These are phyloP conservation scores for Cariama cristata DNA, from an alignment of 2,113 vertebrate species.

Conservation along the genomic window DNA sequence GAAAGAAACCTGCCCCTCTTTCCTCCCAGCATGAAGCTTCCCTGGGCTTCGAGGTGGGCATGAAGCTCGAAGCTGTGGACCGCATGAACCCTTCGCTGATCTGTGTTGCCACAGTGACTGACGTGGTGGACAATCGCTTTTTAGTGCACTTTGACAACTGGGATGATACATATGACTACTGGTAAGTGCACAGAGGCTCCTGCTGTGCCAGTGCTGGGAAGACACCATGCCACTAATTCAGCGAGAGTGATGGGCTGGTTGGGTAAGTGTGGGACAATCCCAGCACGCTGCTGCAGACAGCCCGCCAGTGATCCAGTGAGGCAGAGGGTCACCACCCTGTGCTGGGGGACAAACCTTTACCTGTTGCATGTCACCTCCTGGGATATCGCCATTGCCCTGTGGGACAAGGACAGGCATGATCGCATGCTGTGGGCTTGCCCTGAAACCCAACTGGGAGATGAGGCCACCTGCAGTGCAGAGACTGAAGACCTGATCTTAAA, in stretches of 20 bases:
- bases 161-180: slow-evolving; percentile 99
- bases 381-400: not conserved
- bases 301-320: not conserved
- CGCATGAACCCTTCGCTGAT: slow-evolving; percentile 98
- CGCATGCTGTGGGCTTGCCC: not conserved
- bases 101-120: slow-evolving; percentile 96
- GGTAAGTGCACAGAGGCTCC: slow-evolving; percentile 76
- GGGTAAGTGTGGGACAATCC: not conserved
- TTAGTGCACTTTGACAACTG: slow-evolving; percentile 99
- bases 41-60: slow-evolving; percentile 89
- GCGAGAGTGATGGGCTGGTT: not conserved
- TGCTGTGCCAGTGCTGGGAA: not conserved
- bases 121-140: slow-evolving; percentile 90
- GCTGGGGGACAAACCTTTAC: not conserved
- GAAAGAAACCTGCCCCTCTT: not conserved
- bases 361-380: not conserved
- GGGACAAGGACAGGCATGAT: not conserved
- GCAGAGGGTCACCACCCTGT: not conserved
- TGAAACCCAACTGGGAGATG: not conserved
- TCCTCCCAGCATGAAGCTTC: slow-evolving; percentile 80
- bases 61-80: slow-evolving; percentile 97
- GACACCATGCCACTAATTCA: not conserved
- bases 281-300: not conserved
- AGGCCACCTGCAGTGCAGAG: not conserved
- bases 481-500: not conserved